These are phyloP conservation scores for Micromys minutus DNA, from an alignment of 2,113 vertebrate genomes.

Conservation along the genomic window DNA sequence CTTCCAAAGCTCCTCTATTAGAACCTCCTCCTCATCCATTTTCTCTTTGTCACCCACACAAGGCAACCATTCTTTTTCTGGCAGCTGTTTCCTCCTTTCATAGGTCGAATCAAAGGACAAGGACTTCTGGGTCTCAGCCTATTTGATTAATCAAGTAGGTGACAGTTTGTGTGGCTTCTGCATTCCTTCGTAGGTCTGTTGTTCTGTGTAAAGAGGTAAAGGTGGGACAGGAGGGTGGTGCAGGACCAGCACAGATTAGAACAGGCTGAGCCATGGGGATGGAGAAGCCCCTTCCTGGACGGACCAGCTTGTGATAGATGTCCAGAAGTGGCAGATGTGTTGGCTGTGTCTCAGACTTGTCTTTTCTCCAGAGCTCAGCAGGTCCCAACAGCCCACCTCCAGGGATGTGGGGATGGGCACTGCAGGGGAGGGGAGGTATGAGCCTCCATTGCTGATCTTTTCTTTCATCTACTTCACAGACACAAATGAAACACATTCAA, in stretches of 20 bases:
- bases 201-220: background rate
- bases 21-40: background rate
- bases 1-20: background rate
- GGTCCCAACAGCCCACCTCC: background rate
- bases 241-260: background rate
- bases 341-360: background rate
- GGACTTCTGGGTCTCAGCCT: background rate
- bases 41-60: background rate
- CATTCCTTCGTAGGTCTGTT: background rate
- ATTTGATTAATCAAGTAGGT: background rate
- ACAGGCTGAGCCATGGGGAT: background rate
- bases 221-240: background rate
- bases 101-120: background rate
- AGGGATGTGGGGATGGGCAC: background rate
- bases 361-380: background rate
- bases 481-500: background rate
- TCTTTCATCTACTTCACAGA: conserved; percentile 15
- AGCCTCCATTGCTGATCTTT: background rate
- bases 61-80: background rate
- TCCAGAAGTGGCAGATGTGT: background rate
- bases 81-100: background rate
- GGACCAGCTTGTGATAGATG: background rate
- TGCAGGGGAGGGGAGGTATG: background rate
- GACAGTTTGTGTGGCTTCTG: background rate
- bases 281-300: background rate